Conservation (phyloP, 2,888 invertebrate species). For the Eretmocerus hayati region DNA sequence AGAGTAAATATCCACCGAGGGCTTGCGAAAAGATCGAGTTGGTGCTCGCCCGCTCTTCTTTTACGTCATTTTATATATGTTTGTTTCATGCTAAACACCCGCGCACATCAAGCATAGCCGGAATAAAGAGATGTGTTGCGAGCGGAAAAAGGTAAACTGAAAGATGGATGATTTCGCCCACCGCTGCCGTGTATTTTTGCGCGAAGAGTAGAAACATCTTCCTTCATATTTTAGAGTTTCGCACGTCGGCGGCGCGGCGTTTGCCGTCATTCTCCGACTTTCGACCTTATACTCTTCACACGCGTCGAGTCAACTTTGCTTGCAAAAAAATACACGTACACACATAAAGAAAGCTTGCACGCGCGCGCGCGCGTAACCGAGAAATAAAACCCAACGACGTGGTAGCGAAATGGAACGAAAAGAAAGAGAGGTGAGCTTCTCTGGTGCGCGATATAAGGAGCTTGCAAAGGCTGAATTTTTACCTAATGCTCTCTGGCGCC, state of each 20-base stretch:
- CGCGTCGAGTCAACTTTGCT: background rate
- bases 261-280: no score
- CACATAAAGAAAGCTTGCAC: slow-evolving; percentile 6
- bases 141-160: no score
- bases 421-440: background rate
- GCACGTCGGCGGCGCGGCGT: background rate
- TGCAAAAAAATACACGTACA: background rate
- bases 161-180: no score
- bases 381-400: slow-evolving; percentile 7
- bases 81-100: no score
- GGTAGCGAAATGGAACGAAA: slow-evolving; percentile 8
- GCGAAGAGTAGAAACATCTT: background rate
- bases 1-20: no score
- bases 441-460: background rate
- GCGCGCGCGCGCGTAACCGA: background rate
- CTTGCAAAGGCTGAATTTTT: slow-evolving; percentile 1
- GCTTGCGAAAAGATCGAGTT: no score
- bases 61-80: no score
- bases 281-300: background rate
- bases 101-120: no score
- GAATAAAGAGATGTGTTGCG: no score
- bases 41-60: no score
- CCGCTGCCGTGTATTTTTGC: no score
- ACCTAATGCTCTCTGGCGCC: background rate
- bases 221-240: slow-evolving; percentile 15